phyloP scores from a whole-genome alignment of 2,888 invertebrate genomes.

The Tethea ocularis region DNA sequence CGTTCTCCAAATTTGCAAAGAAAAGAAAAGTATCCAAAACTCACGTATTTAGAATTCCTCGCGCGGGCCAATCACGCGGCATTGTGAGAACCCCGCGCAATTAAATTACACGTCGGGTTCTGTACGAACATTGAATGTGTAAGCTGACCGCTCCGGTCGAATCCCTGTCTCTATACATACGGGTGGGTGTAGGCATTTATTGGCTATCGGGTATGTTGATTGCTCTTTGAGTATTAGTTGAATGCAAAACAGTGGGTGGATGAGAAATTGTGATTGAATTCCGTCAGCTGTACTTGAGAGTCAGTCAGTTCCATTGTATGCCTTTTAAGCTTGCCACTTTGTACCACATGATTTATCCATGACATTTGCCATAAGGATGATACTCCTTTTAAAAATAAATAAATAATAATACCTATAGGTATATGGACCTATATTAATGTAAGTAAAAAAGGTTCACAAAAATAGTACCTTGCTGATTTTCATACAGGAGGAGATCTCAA shows the following conservation, averaged over 20 bases:
- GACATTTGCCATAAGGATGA: too few species aligned
- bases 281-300: too few species aligned
- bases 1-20: background rate
- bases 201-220: background rate
- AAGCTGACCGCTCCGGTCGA: background rate
- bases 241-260: background rate
- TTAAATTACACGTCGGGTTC: slow-evolving; percentile 16
- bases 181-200: background rate
- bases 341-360: too few species aligned
- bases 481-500: too few species aligned
- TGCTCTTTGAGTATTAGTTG: background rate
- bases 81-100: slow-evolving; percentile 14
- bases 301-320: too few species aligned
- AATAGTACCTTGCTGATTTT: too few species aligned
- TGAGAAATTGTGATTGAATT: background rate
- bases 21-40: background rate
- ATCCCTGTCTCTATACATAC: background rate
- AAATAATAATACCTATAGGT: too few species aligned
- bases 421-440: too few species aligned
- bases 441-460: too few species aligned
- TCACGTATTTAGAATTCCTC: background rate
- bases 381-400: too few species aligned
- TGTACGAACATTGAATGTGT: slow-evolving; percentile 13
- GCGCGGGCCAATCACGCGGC: slow-evolving; percentile 16
- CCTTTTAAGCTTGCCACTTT: too few species aligned